Evolutionary conservation across 1,140 invertebrate genomes (phyloP), one percentile per base, ranked within the genome.

Genomic region (Papilio polyxenes): DNA sequence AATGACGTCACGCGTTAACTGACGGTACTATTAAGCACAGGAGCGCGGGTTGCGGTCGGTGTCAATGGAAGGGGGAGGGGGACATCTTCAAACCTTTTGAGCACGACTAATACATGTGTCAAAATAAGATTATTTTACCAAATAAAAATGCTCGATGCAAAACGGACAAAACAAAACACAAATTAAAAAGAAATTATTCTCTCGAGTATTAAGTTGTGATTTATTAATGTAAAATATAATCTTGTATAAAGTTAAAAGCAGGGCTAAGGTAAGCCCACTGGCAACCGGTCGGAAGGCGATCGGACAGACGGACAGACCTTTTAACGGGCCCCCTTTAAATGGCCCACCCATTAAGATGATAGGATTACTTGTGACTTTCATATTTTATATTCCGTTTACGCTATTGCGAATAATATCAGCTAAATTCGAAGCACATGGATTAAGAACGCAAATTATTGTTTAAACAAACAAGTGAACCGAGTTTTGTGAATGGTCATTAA

Each of bases 231-330:
- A 69, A 40, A 69, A 69, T 69, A 69, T 69, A 80, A 65, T 17
- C n/a, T 37, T 56, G 15, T 49, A 81, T 69, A 74, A 78, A 82
- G 74, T 80, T 82, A 62, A 80, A 77, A 69, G 75, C 53, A 37
- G 56, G 81, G 56, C 74, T 62, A 56, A 53, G 62, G 51, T 85
- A 85, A 85, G 56, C 69, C 59, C 23, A 31, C n/a, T 53, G 44
- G 8, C 82, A 79, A 79, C 80, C 31, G 72, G 82, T 81, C 79
- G 83, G 82, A 84, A 82, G 76, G 76, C 49, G 53, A 84, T 82
- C 79, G 83, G 75, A 44, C 56, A 69, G 83, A 81, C 83, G 79
- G 62, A 13, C 37, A 44, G 56, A 65, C 79, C 83, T 84, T 84
- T 84, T 84, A 81, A 77, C 65, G 65, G 81, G 74, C 75, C 81